These are phyloP conservation scores for Ophion slaviceki DNA, from an alignment of 2,888 invertebrate species.

Conservation along the genomic window DNA sequence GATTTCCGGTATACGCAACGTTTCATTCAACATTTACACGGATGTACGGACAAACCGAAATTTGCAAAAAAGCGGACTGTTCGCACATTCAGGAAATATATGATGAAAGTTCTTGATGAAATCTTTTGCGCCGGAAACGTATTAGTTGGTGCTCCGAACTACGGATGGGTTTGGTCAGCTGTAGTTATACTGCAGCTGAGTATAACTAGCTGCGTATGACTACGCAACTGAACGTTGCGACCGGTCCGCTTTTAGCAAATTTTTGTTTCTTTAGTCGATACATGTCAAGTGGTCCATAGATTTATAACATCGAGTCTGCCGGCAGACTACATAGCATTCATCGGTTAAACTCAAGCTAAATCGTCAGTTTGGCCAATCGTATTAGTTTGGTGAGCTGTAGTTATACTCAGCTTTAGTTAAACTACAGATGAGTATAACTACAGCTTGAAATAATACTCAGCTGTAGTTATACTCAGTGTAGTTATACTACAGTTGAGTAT, in stretches of 20 bases:
- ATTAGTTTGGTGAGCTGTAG: too few relatives aligned
- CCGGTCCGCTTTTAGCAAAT: not conserved
- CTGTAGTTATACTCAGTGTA: too few relatives aligned
- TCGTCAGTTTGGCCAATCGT: too few relatives aligned
- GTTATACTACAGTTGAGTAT: too few relatives aligned
- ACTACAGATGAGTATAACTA: too few relatives aligned
- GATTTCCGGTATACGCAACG: constrained; percentile 26
- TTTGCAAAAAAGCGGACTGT: not conserved
- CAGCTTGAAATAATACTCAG: too few relatives aligned
- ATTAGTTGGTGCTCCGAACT: not conserved
- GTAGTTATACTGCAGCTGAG: too few relatives aligned
- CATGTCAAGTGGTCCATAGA: too few relatives aligned
- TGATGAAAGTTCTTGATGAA: not conserved
- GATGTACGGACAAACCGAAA: not conserved
- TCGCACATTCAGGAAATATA: not conserved
- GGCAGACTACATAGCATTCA: not conserved
- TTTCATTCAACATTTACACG: constrained; percentile 1
- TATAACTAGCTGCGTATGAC: too few relatives aligned
- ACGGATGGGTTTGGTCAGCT: not conserved
- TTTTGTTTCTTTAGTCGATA: not conserved
- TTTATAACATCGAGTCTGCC: not conserved
- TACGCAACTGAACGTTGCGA: not conserved
- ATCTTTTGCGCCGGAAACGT: not conserved
- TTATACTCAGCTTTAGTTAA: too few relatives aligned
- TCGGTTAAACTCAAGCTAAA: too few relatives aligned